Evolutionary conservation across 2,797 vertebrate species (phyloP).

Genomic region (Hyperoplus lanceolatus): DNA sequence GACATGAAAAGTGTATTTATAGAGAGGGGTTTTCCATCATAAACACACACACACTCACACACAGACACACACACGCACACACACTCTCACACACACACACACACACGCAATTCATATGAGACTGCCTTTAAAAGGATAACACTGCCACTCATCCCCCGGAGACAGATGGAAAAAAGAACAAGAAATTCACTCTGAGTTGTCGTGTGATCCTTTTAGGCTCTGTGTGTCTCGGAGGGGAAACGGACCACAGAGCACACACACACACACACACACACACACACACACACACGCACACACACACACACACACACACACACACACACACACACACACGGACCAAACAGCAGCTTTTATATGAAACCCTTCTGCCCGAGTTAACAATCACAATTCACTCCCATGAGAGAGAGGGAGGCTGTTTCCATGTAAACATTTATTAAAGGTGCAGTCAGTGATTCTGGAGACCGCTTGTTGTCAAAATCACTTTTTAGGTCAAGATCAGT

Average conservation of each 20-base stretch:
- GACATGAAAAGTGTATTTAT: no score
- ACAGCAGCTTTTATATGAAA: slow-evolving; percentile 64
- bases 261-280: no score
- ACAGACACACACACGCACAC: no score
- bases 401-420: not conserved
- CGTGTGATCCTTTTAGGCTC: slow-evolving; percentile 71
- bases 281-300: no score
- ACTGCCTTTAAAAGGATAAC: slow-evolving; percentile 30
- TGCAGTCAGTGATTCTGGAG: no score
- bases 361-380: slow-evolving; percentile 68
- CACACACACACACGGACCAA: not conserved
- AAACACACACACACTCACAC: no score
- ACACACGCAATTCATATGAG: not conserved
- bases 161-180: slow-evolving; percentile 55
- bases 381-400: slow-evolving; percentile 34
- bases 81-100: no score
- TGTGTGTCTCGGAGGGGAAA: slow-evolving; percentile 56
- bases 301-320: no score
- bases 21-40: no score
- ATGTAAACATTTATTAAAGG: no score
- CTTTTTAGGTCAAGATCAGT: no score
- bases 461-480: no score
- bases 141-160: slow-evolving; percentile 30
- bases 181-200: slow-evolving; percentile 56
- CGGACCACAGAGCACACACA: not conserved